A percentile compares a stretch with the other conserved stretches of the same genome.
These are phyloP conservation scores for Tetranychus piercei DNA, from an alignment of 2,888 invertebrate species.

Conservation along the genomic window DNA sequence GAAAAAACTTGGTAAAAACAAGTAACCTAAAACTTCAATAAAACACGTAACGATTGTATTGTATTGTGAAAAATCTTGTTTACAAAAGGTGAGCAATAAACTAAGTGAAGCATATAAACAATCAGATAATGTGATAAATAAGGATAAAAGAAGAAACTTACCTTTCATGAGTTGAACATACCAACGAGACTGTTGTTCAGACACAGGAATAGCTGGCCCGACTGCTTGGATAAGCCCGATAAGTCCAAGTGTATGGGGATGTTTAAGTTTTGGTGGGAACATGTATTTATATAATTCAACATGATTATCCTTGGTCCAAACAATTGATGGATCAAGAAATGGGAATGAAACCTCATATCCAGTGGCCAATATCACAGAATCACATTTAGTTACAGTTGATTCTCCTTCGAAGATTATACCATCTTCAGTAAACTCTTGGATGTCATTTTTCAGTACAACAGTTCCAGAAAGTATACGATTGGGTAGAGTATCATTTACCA, in stretches of 20 bases:
- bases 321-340: slow-evolving; percentile 24
- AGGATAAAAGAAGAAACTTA: slow-evolving; percentile 9
- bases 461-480: slow-evolving; percentile 34
- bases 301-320: slow-evolving; percentile 20
- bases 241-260: slow-evolving; percentile 33
- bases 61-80: no score
- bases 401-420: slow-evolving; percentile 29
- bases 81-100: no score
- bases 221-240: slow-evolving; percentile 36
- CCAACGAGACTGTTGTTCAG: slow-evolving; percentile 37
- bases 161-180: slow-evolving; percentile 32
- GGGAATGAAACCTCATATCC: slow-evolving; percentile 33
- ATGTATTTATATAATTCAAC: slow-evolving; percentile 34
- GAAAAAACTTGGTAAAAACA: no score
- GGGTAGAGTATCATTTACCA: slow-evolving; percentile 36
- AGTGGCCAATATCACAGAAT: slow-evolving; percentile 32
- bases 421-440: slow-evolving; percentile 29
- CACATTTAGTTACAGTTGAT: slow-evolving; percentile 2
- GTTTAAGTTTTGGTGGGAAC: slow-evolving; percentile 32
- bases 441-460: slow-evolving; percentile 31
- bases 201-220: slow-evolving; percentile 36
- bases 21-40: no score
- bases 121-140: no score
- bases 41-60: no score
- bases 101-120: no score